These are phyloP conservation scores for Apamea epomidion DNA, from an alignment of 2,888 invertebrate genomes.

Conservation along the genomic window DNA sequence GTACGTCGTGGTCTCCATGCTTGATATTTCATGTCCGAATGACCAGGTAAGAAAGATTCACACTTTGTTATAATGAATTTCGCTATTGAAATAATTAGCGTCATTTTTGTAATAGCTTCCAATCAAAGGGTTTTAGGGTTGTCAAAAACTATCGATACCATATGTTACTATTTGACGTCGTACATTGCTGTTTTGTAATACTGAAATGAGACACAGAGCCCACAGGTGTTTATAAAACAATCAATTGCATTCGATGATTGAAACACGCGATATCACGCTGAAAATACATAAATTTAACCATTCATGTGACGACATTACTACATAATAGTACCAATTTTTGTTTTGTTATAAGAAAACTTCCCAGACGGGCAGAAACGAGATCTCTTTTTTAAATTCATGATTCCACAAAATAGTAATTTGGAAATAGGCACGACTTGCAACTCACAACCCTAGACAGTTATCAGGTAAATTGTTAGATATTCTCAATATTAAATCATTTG, in stretches of 20 bases:
- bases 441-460: slow-evolving; percentile 37
- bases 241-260: not conserved
- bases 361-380: too few relatives aligned
- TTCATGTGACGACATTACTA: not conserved
- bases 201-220: not conserved
- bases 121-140: slow-evolving; percentile 53
- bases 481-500: slow-evolving; percentile 32
- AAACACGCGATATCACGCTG: not conserved
- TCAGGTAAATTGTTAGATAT: slow-evolving; percentile 21
- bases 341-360: not conserved
- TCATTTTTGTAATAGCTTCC: slow-evolving; percentile 23
- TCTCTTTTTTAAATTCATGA: not conserved
- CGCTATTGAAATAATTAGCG: slow-evolving; percentile 5
- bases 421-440: not conserved
- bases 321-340: not conserved
- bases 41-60: not conserved
- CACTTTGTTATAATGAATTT: not conserved
- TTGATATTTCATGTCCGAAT: slow-evolving; percentile 8
- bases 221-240: not conserved
- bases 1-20: slow-evolving; percentile 49
- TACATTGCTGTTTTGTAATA: not conserved
- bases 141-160: not conserved
- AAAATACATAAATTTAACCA: not conserved
- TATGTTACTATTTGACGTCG: not conserved
- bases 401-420: too few relatives aligned